A percentile compares a stretch with the other conserved stretches of the same genome.
These are phyloP conservation scores for Eidolon helvum DNA, from an alignment of 2,113 vertebrate genomes.

Conservation along the genomic window DNA sequence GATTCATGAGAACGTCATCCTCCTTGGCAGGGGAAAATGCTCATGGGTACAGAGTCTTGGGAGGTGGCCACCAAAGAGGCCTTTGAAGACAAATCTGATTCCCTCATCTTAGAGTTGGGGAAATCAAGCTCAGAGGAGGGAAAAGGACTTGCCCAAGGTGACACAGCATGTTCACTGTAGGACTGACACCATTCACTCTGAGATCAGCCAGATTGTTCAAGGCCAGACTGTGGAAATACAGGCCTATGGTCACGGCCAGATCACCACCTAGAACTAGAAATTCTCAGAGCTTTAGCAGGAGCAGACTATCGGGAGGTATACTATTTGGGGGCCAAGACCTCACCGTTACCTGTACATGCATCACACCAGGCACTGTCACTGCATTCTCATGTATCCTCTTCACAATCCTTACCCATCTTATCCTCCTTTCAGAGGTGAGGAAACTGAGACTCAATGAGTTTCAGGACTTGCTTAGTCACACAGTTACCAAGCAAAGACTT, in stretches of 20 bases:
- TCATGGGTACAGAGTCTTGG: not conserved
- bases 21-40: not conserved
- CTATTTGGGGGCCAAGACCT: not conserved
- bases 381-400: not conserved
- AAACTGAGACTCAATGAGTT: not conserved
- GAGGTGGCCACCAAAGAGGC: not conserved
- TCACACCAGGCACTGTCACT: not conserved
- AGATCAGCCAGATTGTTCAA: not conserved
- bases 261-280: not conserved
- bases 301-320: not conserved
- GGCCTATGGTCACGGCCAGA: not conserved
- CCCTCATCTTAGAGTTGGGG: not conserved
- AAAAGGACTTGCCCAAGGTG: not conserved
- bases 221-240: no score
- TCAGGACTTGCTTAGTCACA: not conserved
- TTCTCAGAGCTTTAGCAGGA: not conserved
- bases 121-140: not conserved
- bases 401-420: not conserved
- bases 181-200: not conserved
- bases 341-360: no score
- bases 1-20: not conserved
- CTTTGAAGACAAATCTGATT: not conserved
- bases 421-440: not conserved
- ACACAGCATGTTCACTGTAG: not conserved
- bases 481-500: not conserved